Evolutionary conservation across 2,888 invertebrate species (phyloP).

Genomic region (Drosophila leonis): DNA sequence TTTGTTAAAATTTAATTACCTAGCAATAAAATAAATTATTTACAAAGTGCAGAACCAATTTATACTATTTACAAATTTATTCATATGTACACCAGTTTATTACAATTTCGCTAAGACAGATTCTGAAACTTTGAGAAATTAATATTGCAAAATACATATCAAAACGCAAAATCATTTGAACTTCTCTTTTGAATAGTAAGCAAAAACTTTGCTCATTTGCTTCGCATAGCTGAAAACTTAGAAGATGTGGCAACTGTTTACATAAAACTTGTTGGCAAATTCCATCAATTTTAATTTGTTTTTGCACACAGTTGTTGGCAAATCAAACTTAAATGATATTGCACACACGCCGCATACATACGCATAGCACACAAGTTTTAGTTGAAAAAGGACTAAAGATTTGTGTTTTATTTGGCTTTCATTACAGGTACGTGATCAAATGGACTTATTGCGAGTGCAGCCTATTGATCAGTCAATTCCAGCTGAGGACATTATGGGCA

Average conservation of each 20-base stretch:
- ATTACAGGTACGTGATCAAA: constrained; percentile 87
- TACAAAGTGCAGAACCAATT: background rate
- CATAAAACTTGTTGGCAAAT: constrained; percentile 38
- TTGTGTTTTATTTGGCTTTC: constrained; percentile 24
- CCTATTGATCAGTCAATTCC: constrained; percentile 88
- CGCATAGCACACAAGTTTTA: background rate
- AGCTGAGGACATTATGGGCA: constrained; percentile 87
- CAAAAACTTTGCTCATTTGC: constrained; percentile 35
- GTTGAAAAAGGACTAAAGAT: constrained; percentile 15
- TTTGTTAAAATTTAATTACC: background rate
- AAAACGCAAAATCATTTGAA: constrained; percentile 22
- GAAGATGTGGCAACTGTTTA: constrained; percentile 34
- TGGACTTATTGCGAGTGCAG: constrained; percentile 87
- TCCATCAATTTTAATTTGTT: constrained; percentile 61
- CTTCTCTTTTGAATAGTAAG: constrained; percentile 32
- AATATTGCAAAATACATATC: constrained; percentile 12
- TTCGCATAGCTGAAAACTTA: constrained; percentile 39
- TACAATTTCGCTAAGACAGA: background rate
- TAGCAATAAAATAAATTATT: background rate
- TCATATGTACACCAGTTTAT: background rate
- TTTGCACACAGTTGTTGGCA: constrained; percentile 8
- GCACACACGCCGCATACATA: constrained; percentile 21
- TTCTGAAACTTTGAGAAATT: constrained; percentile 11
- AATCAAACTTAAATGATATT: constrained; percentile 30
- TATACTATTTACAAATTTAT: background rate